phyloP scores from a whole-genome alignment of 92 coral and sea anemone species.

The Muricea muricata region DNA sequence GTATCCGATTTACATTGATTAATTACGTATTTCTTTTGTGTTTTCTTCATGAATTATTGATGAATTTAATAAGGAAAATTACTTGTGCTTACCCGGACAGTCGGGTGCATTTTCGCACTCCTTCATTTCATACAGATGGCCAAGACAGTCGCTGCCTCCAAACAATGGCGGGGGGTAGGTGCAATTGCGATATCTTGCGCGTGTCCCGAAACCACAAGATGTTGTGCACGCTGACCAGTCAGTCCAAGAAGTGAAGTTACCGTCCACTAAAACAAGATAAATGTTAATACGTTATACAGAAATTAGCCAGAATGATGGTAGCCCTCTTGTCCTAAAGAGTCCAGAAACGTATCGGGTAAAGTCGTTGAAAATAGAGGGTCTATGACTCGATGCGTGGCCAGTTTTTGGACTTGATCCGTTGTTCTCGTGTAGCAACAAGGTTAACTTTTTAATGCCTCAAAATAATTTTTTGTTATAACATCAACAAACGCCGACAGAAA shows the following conservation, averaged over 20 bases:
- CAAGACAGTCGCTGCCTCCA: slow-evolving; percentile 54
- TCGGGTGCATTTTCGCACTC: neutral
- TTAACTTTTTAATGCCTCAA: too few species aligned
- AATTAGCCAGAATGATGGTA: neutral
- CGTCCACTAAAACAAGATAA: slow-evolving; percentile 23
- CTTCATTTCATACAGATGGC: slow-evolving; percentile 22
- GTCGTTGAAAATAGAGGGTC: too few species aligned
- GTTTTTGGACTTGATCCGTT: too few species aligned
- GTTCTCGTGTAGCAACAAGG: too few species aligned
- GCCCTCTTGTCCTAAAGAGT: neutral
- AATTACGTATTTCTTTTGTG: too few species aligned
- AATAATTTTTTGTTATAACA: too few species aligned
- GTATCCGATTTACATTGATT: too few species aligned
- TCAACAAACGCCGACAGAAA: too few species aligned
- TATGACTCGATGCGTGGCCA: too few species aligned
- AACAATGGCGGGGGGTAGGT: slow-evolving; percentile 54
- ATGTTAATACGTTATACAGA: neutral
- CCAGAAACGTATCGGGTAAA: too few species aligned
- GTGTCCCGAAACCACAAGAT: slow-evolving; percentile 49
- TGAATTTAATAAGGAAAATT: too few species aligned
- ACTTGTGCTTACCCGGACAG: slow-evolving; percentile 33
- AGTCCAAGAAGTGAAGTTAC: slow-evolving; percentile 58
- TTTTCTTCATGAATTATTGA: too few species aligned
- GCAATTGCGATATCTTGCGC: slow-evolving; percentile 40
- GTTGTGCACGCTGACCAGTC: slow-evolving; percentile 47